Evolutionary conservation across 2,113 vertebrate species (phyloP).

Genomic region (Percopsis transmontana): DNA sequence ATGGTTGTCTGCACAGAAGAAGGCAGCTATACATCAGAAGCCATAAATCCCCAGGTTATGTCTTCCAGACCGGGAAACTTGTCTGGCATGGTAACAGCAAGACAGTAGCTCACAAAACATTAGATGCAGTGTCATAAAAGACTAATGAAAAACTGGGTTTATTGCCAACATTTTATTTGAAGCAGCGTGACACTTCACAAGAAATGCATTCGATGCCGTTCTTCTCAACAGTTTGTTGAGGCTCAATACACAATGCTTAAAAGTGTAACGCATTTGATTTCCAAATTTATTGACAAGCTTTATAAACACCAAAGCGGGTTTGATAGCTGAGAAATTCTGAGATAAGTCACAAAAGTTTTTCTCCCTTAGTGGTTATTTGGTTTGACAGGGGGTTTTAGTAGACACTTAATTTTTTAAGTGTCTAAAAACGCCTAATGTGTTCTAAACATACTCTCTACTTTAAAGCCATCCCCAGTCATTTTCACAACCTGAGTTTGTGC

Average conservation of each 20-base stretch:
- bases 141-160: constrained; percentile 32
- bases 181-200: constrained; percentile 11
- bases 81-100: constrained; percentile 10
- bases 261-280: neutral
- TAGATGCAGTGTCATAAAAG: constrained; percentile 45
- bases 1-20: constrained; percentile 6
- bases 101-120: constrained; percentile 15
- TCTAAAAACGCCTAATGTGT: too few species aligned
- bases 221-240: neutral
- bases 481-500: constrained; percentile 54
- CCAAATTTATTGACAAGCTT: neutral
- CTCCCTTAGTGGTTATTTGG: too few species aligned
- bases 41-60: constrained; percentile 51
- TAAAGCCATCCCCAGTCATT: constrained; percentile 24
- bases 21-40: neutral
- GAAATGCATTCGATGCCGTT: constrained; percentile 31
- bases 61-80: constrained; percentile 29
- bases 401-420: neutral
- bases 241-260: neutral
- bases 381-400: too few species aligned
- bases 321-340: too few species aligned
- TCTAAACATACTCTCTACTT: too few species aligned
- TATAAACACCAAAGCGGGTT: too few species aligned
- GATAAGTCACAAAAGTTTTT: too few species aligned
- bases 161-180: constrained; percentile 31